Base-by-base conservation (phyloP, 1,140 invertebrate species). In the Vollenhovia emeryi region DNA sequence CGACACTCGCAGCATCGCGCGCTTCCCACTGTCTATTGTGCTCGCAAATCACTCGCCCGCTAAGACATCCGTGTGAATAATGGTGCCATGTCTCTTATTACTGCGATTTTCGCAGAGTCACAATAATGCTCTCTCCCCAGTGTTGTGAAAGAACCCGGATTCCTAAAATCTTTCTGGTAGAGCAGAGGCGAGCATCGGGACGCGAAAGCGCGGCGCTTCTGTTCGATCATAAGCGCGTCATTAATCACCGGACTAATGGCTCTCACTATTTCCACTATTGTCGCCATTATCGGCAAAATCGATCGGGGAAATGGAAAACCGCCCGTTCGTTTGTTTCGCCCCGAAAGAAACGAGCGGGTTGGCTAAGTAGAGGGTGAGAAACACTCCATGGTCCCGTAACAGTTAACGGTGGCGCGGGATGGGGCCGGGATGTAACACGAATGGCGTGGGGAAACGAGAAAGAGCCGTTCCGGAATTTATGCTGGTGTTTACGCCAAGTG, bases 401-500 rank as follows among this genome's bases (percentile, higher is more conserved):
- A 62, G 84, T 91, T 90, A 90, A 91, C 86, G 86, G 55, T 48
- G 52, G 48, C 62, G 48, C 79, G 60, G 78, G 74, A 89, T 50
- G 86, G n/a, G n/a, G 89, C 27, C 71, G 76, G 84, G 40, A 69
- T 50, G 79, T 87, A 87, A 80, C 45, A 83, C 43, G 60, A 79
- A 84, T 55, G 69, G 64, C 48, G 52, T 3, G 6, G 66, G 59
- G 30, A 40, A n/a, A 86, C 43, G 59, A 74, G 36, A 45, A 68
- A 69, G 64, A 45, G 82, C 86, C 68, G 83, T 75, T 89, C 71
- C 62, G 79, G 89, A 93, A 93, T 93, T 93, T 93, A 93, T 92
- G 89, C 89, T 33, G 79, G 86, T 92, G 91, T 93, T 93, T 93
- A 91, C 90, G 86, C 83, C 66, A 52, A 87, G 86, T 88, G 71